These are phyloP conservation scores for Grallaria varia DNA, from an alignment of 2,113 vertebrate species.

Conservation along the genomic window DNA sequence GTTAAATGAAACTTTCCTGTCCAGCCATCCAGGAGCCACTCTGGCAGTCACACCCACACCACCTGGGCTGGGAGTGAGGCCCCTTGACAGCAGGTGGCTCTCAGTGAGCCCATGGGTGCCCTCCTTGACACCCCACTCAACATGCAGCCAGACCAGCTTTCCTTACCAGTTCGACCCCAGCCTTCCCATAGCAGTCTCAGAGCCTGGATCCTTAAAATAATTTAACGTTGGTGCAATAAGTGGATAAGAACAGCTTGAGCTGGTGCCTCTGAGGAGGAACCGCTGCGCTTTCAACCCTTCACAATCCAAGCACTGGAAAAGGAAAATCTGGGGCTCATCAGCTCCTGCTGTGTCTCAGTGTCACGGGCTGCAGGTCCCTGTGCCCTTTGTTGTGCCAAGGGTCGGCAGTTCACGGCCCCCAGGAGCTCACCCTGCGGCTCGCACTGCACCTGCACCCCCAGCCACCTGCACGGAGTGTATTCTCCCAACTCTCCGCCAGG, in stretches of 20 bases:
- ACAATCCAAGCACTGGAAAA: too few relatives aligned
- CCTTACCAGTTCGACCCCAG: neutral
- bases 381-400: rapidly evolving
- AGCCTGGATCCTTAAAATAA: neutral
- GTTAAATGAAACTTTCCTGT: neutral
- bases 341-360: too few relatives aligned
- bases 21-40: neutral
- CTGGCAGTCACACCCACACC: neutral
- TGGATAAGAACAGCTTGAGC: neutral
- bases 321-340: rapidly evolving
- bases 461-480: too few relatives aligned
- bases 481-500: too few relatives aligned
- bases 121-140: neutral
- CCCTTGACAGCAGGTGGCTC: neutral
- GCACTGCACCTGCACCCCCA: neutral
- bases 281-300: neutral
- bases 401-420: neutral
- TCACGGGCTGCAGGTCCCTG: neutral
- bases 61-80: neutral
- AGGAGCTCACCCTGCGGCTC: neutral
- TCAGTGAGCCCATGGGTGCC: neutral
- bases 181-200: neutral
- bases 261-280: neutral
- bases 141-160: neutral
- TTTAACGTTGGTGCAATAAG: neutral